Conservation (phyloP, 2,797 vertebrate genomes). For the Knipowitschia caucasica region DNA sequence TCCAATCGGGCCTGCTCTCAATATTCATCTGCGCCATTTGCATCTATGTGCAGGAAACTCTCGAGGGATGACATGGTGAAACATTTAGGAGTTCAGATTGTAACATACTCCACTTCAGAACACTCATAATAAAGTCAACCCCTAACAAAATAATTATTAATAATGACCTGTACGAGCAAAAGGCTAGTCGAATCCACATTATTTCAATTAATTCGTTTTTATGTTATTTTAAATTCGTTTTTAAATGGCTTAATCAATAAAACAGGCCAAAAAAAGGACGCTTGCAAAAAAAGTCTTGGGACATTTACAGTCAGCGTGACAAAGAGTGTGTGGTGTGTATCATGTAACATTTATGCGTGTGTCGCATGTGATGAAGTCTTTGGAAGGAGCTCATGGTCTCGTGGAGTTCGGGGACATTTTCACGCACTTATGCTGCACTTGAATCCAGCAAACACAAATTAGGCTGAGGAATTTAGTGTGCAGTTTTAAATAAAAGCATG, state of each 20-base stretch:
- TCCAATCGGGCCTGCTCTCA: neutral
- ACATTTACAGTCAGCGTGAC: neutral
- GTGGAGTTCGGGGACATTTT: constrained; percentile 17
- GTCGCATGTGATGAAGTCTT: neutral
- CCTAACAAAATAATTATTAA: neutral
- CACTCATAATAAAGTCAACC: neutral
- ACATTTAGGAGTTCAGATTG: neutral
- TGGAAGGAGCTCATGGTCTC: constrained; percentile 15
- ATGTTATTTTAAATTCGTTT: no score
- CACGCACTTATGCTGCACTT: neutral
- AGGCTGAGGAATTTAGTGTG: neutral
- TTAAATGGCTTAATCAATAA: no score
- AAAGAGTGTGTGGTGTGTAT: neutral
- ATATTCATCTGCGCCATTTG: neutral
- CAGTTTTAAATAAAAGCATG: no score
- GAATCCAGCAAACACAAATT: neutral
- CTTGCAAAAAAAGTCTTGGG: neutral
- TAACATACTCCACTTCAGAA: neutral
- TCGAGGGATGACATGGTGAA: neutral
- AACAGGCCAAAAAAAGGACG: neutral
- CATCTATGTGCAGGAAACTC: neutral
- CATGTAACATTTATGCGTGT: neutral
- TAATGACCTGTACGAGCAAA: neutral
- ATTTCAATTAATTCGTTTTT: neutral
- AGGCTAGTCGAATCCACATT: neutral